phyloP scores from a whole-genome alignment of 2,888 invertebrate genomes.

The Nymphalis urticae region DNA sequence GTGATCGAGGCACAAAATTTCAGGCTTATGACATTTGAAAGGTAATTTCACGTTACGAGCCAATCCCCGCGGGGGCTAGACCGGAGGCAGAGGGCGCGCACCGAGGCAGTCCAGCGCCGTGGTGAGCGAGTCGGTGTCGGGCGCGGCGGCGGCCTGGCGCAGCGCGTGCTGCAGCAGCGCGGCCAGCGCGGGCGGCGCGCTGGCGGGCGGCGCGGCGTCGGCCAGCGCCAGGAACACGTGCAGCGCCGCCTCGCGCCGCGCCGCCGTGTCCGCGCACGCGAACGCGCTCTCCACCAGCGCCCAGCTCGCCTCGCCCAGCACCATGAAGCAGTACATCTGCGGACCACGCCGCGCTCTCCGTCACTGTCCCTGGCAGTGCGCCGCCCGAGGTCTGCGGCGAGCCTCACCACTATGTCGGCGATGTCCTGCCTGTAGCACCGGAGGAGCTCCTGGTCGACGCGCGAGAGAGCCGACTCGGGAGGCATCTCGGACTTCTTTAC shows the following conservation, averaged over 20 bases:
- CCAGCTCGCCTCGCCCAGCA: conserved; percentile 88
- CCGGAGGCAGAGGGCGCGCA: too few species aligned
- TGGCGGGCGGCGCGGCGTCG: conserved; percentile 70
- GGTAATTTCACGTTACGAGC: too few species aligned
- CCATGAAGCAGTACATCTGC: conserved; percentile 92
- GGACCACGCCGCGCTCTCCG: conserved; percentile 20
- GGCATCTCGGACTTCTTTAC: conserved; percentile 91
- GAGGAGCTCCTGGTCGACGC: conserved; percentile 92
- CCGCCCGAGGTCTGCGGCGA: background rate
- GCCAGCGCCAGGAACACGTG: conserved; percentile 79
- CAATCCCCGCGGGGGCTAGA: too few species aligned
- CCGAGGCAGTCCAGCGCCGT: conserved; percentile 90
- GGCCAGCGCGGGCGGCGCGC: conserved; percentile 72
- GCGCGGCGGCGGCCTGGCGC: conserved; percentile 47
- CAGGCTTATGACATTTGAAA: too few species aligned
- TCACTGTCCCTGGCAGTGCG: too few species aligned
- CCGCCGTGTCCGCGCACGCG: conserved; percentile 82
- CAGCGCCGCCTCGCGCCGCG: conserved; percentile 75
- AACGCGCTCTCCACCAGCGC: conserved; percentile 85
- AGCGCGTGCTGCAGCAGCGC: conserved; percentile 57
- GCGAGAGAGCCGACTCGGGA: conserved; percentile 81
- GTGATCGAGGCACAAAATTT: too few species aligned
- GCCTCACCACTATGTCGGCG: conserved; percentile 89
- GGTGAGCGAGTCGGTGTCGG: conserved; percentile 66
- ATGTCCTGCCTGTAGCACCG: conserved; percentile 94